These are phyloP conservation scores for Emydura subglobosa DNA, from an alignment of 2,113 vertebrate species.

Conservation along the genomic window DNA sequence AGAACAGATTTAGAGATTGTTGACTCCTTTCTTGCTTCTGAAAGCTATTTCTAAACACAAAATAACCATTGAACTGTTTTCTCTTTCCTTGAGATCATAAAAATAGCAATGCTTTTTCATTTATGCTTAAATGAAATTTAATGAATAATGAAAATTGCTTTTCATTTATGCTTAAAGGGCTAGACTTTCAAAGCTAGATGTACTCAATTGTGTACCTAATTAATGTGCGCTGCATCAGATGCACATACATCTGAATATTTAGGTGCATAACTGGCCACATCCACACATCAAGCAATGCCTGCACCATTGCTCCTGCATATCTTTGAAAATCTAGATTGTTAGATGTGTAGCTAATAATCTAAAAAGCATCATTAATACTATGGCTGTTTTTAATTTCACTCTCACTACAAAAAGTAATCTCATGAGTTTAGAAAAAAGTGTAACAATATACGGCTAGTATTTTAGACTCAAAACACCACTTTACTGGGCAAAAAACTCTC, in stretches of 20 bases:
- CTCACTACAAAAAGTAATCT: not conserved
- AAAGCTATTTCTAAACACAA: not conserved
- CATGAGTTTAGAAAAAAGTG: not conserved
- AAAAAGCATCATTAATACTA: not conserved
- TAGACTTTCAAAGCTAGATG: not conserved
- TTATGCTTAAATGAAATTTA: too few species aligned
- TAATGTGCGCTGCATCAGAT: not conserved
- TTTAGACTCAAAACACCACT: not conserved
- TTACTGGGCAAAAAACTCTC: not conserved
- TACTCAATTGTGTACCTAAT: not conserved
- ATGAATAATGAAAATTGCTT: too few species aligned
- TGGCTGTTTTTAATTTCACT: not conserved
- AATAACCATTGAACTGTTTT: rapidly evolving
- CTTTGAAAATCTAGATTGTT: not conserved
- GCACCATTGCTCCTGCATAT: not conserved
- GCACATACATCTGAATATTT: not conserved
- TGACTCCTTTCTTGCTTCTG: not conserved
- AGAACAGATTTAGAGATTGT: not conserved
- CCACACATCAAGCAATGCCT: not conserved
- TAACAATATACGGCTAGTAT: not conserved
- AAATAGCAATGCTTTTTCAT: not conserved
- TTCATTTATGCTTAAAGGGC: rapidly evolving
- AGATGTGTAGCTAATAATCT: too few species aligned
- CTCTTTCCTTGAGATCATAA: not conserved
- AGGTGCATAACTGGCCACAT: rapidly evolving